Percentiles rank a stretch among this genome's conserved stretches.
These are phyloP conservation scores for Hyaena hyaena DNA, from an alignment of 2,113 vertebrate genomes.

Conservation along the genomic window DNA sequence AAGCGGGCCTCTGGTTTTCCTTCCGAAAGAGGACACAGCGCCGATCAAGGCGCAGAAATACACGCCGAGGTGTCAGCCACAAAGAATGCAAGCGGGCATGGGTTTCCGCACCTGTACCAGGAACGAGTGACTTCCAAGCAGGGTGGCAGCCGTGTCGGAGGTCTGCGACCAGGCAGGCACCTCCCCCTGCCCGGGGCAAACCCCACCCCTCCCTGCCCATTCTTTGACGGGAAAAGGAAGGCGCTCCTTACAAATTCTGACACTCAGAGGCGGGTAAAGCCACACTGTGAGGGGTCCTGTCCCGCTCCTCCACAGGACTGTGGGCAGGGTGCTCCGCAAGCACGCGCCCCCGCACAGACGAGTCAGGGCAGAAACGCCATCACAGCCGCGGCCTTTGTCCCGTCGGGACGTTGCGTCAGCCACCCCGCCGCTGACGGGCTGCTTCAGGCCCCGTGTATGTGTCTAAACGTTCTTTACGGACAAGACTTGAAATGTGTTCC, in stretches of 20 bases:
- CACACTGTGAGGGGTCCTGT: accelerated
- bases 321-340: accelerated
- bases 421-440: neutral
- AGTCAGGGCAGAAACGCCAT: neutral
- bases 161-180: accelerated
- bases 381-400: neutral
- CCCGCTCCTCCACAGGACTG: accelerated
- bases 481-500: neutral
- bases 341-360: accelerated
- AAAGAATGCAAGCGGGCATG: neutral
- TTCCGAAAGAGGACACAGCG: neutral
- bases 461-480: neutral
- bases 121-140: neutral
- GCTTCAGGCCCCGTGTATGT: no score
- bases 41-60: neutral
- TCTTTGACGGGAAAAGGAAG: neutral
- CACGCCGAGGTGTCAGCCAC: no score
- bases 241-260: neutral
- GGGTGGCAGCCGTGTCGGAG: accelerated
- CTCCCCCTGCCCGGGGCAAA: accelerated
- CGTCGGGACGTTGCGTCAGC: accelerated
- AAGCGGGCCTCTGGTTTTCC: neutral
- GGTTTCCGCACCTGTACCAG: accelerated
- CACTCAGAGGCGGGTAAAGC: accelerated
- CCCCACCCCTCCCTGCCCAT: accelerated